phyloP scores from a whole-genome alignment of 2,797 vertebrate species.

The Yasuhikotakia modesta region DNA sequence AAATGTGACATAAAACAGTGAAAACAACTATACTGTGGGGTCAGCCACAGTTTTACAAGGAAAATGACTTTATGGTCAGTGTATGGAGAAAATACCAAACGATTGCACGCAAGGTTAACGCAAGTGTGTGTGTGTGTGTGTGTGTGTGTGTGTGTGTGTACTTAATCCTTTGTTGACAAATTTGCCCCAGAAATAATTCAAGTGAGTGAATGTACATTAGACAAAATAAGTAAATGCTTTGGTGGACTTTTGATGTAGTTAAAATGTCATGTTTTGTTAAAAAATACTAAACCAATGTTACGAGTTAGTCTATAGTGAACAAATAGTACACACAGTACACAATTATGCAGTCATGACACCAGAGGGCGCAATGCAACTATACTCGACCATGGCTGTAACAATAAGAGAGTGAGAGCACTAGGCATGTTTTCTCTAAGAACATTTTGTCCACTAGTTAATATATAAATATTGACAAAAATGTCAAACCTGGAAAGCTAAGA shows the following conservation, averaged over 20 bases:
- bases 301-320: background rate
- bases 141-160: too few relatives aligned
- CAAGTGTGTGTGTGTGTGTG: too few relatives aligned
- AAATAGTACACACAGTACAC: background rate
- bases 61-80: background rate
- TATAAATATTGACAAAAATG: background rate
- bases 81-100: background rate
- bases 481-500: background rate
- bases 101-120: background rate
- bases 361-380: constrained; percentile 15
- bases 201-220: too few relatives aligned
- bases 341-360: background rate
- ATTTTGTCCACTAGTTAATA: too few relatives aligned
- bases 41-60: too few relatives aligned
- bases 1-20: background rate
- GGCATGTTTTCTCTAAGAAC: too few relatives aligned
- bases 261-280: background rate
- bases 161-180: too few relatives aligned
- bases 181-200: too few relatives aligned
- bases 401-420: too few relatives aligned
- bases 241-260: background rate
- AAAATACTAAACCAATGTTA: background rate
- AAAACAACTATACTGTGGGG: too few relatives aligned
- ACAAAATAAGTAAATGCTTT: background rate
- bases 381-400: background rate